Evolutionary conservation across 2,888 invertebrate species (phyloP).

Genomic region (Phalangium opilio): DNA sequence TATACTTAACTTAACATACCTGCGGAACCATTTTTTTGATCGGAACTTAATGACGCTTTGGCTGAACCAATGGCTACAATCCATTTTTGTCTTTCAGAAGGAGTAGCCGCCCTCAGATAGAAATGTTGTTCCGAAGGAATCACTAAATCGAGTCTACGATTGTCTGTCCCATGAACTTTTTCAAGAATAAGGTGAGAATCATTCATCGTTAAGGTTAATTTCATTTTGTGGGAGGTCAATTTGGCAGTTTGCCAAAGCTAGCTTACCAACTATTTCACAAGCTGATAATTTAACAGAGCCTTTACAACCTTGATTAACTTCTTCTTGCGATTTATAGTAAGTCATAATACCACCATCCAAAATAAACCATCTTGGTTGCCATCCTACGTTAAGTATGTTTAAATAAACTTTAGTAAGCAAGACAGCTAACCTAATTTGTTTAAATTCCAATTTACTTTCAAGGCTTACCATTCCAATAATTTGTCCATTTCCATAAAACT

Average conservation of each 20-base stretch:
- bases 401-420: neutral
- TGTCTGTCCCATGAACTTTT: constrained; percentile 50
- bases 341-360: constrained; percentile 61
- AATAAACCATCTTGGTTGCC: constrained; percentile 74
- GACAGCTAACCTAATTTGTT: too few species aligned
- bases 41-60: constrained; percentile 47
- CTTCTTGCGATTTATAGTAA: constrained; percentile 66
- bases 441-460: too few species aligned
- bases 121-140: constrained; percentile 69
- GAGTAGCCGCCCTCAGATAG: constrained; percentile 53
- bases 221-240: too few species aligned
- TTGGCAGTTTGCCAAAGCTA: too few species aligned
- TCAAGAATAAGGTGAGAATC: neutral
- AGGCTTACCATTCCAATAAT: constrained; percentile 1
- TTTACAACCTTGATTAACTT: constrained; percentile 65
- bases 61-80: constrained; percentile 61
- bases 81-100: constrained; percentile 65
- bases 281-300: constrained; percentile 66
- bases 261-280: constrained; percentile 61
- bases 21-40: constrained; percentile 26
- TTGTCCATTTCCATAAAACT: neutral
- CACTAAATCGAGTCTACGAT: constrained; percentile 54
- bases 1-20: neutral
- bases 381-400: constrained; percentile 45
- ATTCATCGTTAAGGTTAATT: too few species aligned